These are phyloP conservation scores for Ichneumon xanthorius DNA, from an alignment of 2,888 invertebrate species.

Conservation along the genomic window DNA sequence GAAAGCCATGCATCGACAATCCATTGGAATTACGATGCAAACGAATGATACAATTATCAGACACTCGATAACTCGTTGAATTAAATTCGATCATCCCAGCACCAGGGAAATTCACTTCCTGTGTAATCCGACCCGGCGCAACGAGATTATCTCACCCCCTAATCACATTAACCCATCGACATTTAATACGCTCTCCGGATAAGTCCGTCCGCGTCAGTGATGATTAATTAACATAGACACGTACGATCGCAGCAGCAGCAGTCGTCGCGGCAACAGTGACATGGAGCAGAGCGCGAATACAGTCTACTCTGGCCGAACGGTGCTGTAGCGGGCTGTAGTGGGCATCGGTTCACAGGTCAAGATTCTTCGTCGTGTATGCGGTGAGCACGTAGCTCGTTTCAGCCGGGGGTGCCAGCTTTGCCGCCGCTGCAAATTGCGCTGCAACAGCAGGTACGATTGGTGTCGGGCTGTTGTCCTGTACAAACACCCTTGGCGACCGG, in stretches of 20 bases:
- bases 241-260: conserved; percentile 10
- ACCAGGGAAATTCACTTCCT: background rate
- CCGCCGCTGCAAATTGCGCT: conserved; percentile 11
- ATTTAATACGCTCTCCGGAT: conserved; percentile 17
- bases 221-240: conserved; percentile 23
- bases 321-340: background rate
- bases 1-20: background rate
- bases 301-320: background rate
- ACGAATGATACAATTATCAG: background rate
- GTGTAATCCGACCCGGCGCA: background rate
- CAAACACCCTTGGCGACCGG: conserved; percentile 40
- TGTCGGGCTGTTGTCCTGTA: conserved; percentile 32
- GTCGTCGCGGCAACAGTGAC: background rate
- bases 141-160: background rate
- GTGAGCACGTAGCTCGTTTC: conserved; percentile 22
- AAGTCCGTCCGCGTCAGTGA: conserved; percentile 9
- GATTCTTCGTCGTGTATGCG: conserved; percentile 8
- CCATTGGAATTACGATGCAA: background rate
- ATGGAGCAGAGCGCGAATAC: background rate
- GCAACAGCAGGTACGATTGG: conserved; percentile 27
- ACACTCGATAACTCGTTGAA: background rate
- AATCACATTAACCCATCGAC: background rate
- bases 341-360: background rate
- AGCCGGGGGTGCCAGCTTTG: background rate
- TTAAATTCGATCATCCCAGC: background rate